Evolutionary conservation across 2,888 invertebrate species (phyloP), one percentile per base, ranked within the genome.

Genomic region (Drosophila limbata): DNA sequence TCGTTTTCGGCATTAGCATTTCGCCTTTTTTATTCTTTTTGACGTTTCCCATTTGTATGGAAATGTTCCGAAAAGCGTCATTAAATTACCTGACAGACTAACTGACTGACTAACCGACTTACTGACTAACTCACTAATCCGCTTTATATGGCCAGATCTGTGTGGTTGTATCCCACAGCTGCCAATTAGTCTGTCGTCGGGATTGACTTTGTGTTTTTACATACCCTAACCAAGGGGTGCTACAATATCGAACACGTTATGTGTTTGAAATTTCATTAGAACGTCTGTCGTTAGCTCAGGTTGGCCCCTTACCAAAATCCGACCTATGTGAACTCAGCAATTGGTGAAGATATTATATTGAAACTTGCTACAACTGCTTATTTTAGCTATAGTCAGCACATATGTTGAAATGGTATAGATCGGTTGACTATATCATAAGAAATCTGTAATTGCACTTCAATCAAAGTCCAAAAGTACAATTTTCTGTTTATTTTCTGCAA

Each of bases 11-110:
- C 66, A 79, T 80, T 77, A 80, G 68, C 77, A 80, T 78, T 78
- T 79, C 63, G 77, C 69, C 50, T 61, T 61, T 55, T 51, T 40
- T 28, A 10, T 37, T 48, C 48, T 21, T 48, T 51, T 61, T 39
- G 52, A 57, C 50, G 63, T 55, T 59, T 45, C 69, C 53, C 70
- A 65, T 78, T 80, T 44, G 65, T 77, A 78, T 78, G 78, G 78
- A 80, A 77, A 80, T 80, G 76, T 75, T 69, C 65, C 65, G 60
- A 64, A 69, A 75, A 69, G 60, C 75, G 60, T 64, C 50, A 79
- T 77, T 62, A 69, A 66, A 75, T 50, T 55, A 61, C 37, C 44
- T 57, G 69, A 51, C 79, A 47, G 52, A 60, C 60, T 31, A 37
- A 31, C 47, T 40, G 15, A 47, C 48, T 13, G 40, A 52, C 61